Percentiles rank a stretch among this genome's conserved stretches.
Conservation (phyloP, 1,140 invertebrate species). For the Himalopsyche phryganea region DNA sequence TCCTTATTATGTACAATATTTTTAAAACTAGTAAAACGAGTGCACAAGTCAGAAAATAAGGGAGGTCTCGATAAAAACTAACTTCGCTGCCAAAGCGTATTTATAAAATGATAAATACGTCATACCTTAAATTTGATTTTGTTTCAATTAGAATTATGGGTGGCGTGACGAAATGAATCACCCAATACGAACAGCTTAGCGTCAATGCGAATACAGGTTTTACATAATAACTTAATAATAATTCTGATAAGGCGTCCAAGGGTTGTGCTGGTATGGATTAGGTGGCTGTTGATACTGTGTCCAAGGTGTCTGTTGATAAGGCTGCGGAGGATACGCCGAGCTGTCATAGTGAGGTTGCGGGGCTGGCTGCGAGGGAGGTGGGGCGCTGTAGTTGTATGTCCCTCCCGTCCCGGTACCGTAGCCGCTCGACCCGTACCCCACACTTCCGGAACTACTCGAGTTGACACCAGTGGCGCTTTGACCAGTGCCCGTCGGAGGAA, state of each 20-base stretch:
- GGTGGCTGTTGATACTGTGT: slow-evolving; percentile 23
- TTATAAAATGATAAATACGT: too few relatives aligned
- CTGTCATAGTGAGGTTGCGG: slow-evolving; percentile 25
- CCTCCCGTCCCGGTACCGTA: slow-evolving; percentile 11
- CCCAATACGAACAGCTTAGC: too few relatives aligned
- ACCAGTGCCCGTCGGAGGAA: slow-evolving; percentile 10
- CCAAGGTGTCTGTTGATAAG: slow-evolving; percentile 28
- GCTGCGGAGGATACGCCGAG: slow-evolving; percentile 22
- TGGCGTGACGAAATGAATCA: too few relatives aligned
- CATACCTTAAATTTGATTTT: too few relatives aligned
- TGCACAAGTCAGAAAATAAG: too few relatives aligned
- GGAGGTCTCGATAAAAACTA: too few relatives aligned
- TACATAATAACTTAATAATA: slow-evolving; percentile 22
- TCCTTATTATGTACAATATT: too few relatives aligned
- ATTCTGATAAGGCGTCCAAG: slow-evolving; percentile 29
- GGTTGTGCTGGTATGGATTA: slow-evolving; percentile 28
- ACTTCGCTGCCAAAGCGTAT: too few relatives aligned
- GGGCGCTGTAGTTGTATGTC: slow-evolving; percentile 17
- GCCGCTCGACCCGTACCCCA: background rate
- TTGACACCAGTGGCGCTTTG: background rate
- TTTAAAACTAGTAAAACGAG: too few relatives aligned
- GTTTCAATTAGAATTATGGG: too few relatives aligned
- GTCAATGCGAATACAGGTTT: too few relatives aligned
- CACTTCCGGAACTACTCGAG: slow-evolving; percentile 13
- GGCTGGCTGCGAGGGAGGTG: slow-evolving; percentile 14